Conservation (phyloP, 2,888 invertebrate species). For the Dicranocentrus wangi region DNA sequence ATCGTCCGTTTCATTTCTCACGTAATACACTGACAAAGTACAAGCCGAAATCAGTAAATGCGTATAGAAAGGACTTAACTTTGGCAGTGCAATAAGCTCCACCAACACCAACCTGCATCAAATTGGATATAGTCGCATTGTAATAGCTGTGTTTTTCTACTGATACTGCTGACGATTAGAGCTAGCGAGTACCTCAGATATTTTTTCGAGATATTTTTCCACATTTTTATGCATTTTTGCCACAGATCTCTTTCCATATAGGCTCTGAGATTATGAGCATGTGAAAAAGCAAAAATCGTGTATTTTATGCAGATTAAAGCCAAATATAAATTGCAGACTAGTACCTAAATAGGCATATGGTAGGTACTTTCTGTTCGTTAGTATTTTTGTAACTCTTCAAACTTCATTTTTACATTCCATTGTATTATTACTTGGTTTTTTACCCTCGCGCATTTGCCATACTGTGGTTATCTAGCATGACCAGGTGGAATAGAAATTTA, state of each 20-base stretch:
- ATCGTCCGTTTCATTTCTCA: background rate
- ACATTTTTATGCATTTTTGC: constrained; percentile 34
- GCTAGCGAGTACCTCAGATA: constrained; percentile 29
- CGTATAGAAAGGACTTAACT: too few relatives aligned
- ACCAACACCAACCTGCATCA: background rate
- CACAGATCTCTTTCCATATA: constrained; percentile 10
- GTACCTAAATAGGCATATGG: background rate
- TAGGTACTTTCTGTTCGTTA: constrained; percentile 33
- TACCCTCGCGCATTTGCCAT: constrained; percentile 43
- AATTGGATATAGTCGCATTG: background rate
- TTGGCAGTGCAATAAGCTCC: too few relatives aligned
- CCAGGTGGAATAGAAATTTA: constrained; percentile 59
- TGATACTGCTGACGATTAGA: constrained; percentile 26
- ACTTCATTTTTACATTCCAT: constrained; percentile 52
- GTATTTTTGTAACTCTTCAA: constrained; percentile 44
- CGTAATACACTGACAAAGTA: too few relatives aligned
- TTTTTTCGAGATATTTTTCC: constrained; percentile 29
- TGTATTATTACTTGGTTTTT: constrained; percentile 41
- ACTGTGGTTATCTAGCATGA: constrained; percentile 59
- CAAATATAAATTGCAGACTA: background rate
- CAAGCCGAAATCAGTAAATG: too few relatives aligned
- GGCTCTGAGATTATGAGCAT: background rate
- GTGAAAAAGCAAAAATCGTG: constrained; percentile 29
- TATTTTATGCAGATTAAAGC: constrained; percentile 24
- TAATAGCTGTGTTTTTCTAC: background rate